phyloP scores from a whole-genome alignment of 2,888 invertebrate genomes.

The Scaptodrosophila latifasciaeformis region DNA sequence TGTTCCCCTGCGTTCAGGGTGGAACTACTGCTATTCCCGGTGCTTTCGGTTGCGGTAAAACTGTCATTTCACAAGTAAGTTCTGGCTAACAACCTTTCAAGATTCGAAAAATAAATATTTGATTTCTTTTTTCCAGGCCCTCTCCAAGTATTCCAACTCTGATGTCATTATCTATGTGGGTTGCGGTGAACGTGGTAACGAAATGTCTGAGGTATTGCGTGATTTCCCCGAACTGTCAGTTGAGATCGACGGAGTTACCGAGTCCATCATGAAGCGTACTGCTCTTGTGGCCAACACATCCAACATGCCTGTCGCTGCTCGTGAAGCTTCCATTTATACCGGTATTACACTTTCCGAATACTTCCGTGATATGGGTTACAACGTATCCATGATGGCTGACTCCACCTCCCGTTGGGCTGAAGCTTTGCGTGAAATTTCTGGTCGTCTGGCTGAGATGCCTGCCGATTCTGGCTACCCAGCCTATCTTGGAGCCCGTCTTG shows the following conservation, averaged over 20 bases:
- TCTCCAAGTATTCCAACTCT: conserved; percentile 99
- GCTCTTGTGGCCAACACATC: conserved; percentile 99
- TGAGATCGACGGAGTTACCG: conserved; percentile 96
- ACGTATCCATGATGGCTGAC: conserved; percentile 99
- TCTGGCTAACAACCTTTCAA: not conserved
- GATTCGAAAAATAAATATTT: not conserved
- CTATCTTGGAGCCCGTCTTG: conserved; percentile 97
- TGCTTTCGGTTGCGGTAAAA: conserved; percentile 99
- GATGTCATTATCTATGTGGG: conserved; percentile 99
- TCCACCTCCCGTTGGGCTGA: conserved; percentile 99
- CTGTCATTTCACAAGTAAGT: conserved; percentile 89
- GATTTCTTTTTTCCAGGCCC: conserved; percentile 78
- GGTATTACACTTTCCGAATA: conserved; percentile 99
- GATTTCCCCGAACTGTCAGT: conserved; percentile 99
- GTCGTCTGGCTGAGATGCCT: conserved; percentile 99
- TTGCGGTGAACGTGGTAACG: conserved; percentile 99
- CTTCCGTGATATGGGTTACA: conserved; percentile 99
- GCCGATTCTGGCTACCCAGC: conserved; percentile 99
- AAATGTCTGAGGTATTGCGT: conserved; percentile 99
- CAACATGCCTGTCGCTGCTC: conserved; percentile 99
- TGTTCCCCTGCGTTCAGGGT: conserved; percentile 99
- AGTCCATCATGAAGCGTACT: conserved; percentile 99
- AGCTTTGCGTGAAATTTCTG: conserved; percentile 99
- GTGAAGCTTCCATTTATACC: conserved; percentile 99
- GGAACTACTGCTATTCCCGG: conserved; percentile 99